Percentiles rank a stretch among this genome's conserved stretches.
Evolutionary conservation across 2,888 invertebrate species (phyloP).

Genomic region (Rosalia funebris): DNA sequence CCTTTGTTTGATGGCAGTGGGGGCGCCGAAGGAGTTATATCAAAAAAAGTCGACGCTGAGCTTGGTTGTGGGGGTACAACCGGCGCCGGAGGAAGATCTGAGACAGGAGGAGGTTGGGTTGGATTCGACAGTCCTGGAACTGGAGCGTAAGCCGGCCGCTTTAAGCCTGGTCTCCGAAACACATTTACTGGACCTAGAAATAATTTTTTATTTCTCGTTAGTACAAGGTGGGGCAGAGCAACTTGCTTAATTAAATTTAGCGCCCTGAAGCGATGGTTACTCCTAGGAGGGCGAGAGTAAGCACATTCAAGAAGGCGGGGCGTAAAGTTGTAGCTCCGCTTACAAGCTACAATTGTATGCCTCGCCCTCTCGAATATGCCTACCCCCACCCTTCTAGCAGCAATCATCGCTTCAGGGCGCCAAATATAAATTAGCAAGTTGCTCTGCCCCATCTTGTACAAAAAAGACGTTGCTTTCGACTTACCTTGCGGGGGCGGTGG

Average conservation of each 20-base stretch:
- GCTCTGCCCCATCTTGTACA: too few relatives aligned
- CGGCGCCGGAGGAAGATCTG: constrained; percentile 13
- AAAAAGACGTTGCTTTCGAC: neutral
- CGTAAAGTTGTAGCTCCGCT: too few relatives aligned
- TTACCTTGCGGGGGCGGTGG: constrained; percentile 40
- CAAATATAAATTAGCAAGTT: too few relatives aligned
- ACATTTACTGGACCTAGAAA: constrained; percentile 61
- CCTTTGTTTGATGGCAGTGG: constrained; percentile 35
- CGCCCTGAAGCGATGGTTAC: too few relatives aligned
- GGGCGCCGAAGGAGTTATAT: constrained; percentile 31
- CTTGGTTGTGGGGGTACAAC: constrained; percentile 19
- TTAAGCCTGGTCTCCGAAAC: constrained; percentile 75
- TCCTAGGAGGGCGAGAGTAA: too few relatives aligned
- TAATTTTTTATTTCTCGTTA: constrained; percentile 8
- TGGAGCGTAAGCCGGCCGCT: constrained; percentile 80
- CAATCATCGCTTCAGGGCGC: too few relatives aligned
- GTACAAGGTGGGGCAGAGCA: too few relatives aligned
- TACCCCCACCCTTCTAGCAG: too few relatives aligned
- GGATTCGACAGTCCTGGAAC: constrained; percentile 73
- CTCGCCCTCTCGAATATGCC: too few relatives aligned
- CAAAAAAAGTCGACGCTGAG: constrained; percentile 31
- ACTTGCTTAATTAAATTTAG: too few relatives aligned
- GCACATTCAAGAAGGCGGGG: too few relatives aligned
- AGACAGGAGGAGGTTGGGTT: constrained; percentile 21
- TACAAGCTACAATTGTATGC: too few relatives aligned